Evolutionary conservation across 1,140 invertebrate genomes (phyloP).

Genomic region (Dufourea novaeangliae): DNA sequence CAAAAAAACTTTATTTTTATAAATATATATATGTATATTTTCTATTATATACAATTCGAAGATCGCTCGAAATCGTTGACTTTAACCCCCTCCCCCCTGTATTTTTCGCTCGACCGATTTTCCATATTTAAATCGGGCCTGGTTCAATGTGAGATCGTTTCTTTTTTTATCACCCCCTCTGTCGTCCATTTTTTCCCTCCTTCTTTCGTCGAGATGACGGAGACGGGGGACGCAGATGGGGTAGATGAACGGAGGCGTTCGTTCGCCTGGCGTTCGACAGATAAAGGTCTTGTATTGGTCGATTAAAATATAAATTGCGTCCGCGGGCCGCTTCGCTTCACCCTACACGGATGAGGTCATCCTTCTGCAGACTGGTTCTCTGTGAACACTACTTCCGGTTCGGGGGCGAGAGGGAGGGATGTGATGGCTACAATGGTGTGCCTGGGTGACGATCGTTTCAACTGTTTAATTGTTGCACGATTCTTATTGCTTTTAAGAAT

Average conservation of each 20-base stretch:
- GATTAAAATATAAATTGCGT: slow-evolving; percentile 54
- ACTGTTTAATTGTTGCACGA: too few species aligned
- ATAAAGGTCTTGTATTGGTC: slow-evolving; percentile 36
- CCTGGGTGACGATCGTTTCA: too few species aligned
- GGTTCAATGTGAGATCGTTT: not conserved
- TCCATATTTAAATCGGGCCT: slow-evolving; percentile 39
- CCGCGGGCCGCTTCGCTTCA: not conserved
- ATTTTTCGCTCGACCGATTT: slow-evolving; percentile 23
- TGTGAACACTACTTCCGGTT: not conserved
- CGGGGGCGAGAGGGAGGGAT: too few species aligned
- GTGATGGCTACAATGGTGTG: too few species aligned
- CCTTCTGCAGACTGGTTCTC: not conserved
- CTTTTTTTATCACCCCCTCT: too few species aligned
- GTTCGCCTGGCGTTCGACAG: slow-evolving; percentile 45
- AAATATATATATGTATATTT: too few species aligned
- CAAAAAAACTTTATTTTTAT: too few species aligned
- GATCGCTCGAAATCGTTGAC: too few species aligned
- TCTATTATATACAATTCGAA: too few species aligned
- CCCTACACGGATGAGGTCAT: slow-evolving; percentile 17
- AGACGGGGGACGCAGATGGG: slow-evolving; percentile 12
- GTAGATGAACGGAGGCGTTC: slow-evolving; percentile 7
- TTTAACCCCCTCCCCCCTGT: too few species aligned
- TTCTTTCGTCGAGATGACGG: slow-evolving; percentile 11
- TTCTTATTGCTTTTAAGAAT: too few species aligned
- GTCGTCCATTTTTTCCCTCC: not conserved